Evolutionary conservation across 2,113 vertebrate genomes (phyloP), one percentile per base, ranked within the genome.

Genomic region (Takifugu bimaculatus): DNA sequence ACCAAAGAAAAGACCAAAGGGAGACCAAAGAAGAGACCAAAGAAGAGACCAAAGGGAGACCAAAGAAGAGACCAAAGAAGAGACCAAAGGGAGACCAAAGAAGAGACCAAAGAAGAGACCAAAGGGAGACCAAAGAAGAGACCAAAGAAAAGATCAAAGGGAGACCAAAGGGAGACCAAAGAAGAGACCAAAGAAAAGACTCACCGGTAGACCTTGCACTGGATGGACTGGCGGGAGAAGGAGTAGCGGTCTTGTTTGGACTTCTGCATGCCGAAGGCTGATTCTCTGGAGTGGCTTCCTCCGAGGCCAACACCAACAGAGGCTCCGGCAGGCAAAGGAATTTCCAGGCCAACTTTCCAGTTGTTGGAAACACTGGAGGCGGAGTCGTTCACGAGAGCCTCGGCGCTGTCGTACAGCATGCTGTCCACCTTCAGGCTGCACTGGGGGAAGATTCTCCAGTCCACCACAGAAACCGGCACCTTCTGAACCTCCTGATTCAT

Each of bases 281-380:
- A n/a, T n/a, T n/a, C n/a, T n/a, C n/a, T 65, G 50, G 85, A 89
- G n/a, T 74, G 83, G 32, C 79, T 76, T 9, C 86, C 78, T 12
- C 84, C 86, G 0, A 87, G 2, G 1, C 50, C 27, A 7, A 60
- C 0, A 0, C 50, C 55, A 4, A 15, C 0, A 0, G 26, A 54
- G 1, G 0, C 4, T 7, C 2, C 1, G 62, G 70, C 0, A 2
- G 27, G 43, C 2, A n/a, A n/a, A n/a, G 70, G 50, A 9, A 92
- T 6, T 0, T 90, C 49, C 13, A 93, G 84, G 1, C 75, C 90
- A 0, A 13, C 0, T 52, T 53, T 54, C 92, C 92, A 93, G 71
- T 87, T 10, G 0, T 81, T 88, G 2, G 26, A 55, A 50, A 92
- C 81, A 0, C 20, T 68, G 0, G 78, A 59, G 2, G 85, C 79